Evolutionary conservation across 2,797 vertebrate genomes (phyloP).

Genomic region (Salarias fasciatus): DNA sequence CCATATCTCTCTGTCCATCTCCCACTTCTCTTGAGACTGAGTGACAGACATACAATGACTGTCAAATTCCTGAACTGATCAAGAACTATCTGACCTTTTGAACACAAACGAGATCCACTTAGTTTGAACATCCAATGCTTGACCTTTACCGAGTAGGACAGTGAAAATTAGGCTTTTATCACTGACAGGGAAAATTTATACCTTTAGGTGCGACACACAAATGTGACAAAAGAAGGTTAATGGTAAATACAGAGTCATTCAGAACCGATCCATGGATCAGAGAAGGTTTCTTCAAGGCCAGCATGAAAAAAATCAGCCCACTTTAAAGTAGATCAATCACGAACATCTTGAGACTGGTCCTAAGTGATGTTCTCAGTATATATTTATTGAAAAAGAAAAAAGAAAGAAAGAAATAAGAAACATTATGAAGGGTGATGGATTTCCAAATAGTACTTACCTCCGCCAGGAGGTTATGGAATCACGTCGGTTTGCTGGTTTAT

Average conservation of each 20-base stretch:
- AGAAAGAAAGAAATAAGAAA: background rate
- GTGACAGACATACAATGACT: background rate
- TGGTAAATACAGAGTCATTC: background rate
- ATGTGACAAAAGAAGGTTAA: constrained; percentile 1
- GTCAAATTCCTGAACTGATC: constrained; percentile 25
- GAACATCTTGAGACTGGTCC: background rate
- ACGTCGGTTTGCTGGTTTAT: too few species aligned
- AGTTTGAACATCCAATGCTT: constrained; percentile 23
- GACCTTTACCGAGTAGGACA: constrained; percentile 29
- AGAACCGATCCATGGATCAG: background rate
- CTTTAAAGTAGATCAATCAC: too few species aligned
- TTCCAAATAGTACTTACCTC: too few species aligned
- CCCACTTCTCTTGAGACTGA: too few species aligned
- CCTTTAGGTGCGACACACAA: background rate
- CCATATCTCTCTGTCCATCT: too few species aligned
- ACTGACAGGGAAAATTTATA: background rate
- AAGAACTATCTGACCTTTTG: constrained; percentile 34
- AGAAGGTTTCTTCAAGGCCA: too few species aligned
- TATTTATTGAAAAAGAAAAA: background rate
- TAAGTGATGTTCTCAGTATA: background rate
- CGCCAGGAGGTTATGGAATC: too few species aligned
- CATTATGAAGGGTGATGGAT: background rate
- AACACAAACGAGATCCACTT: constrained; percentile 29
- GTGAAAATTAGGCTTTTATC: constrained; percentile 13
- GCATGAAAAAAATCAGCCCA: too few species aligned